Evolutionary conservation across 2,113 vertebrate species (phyloP).

Genomic region (Coptodon rendalli): DNA sequence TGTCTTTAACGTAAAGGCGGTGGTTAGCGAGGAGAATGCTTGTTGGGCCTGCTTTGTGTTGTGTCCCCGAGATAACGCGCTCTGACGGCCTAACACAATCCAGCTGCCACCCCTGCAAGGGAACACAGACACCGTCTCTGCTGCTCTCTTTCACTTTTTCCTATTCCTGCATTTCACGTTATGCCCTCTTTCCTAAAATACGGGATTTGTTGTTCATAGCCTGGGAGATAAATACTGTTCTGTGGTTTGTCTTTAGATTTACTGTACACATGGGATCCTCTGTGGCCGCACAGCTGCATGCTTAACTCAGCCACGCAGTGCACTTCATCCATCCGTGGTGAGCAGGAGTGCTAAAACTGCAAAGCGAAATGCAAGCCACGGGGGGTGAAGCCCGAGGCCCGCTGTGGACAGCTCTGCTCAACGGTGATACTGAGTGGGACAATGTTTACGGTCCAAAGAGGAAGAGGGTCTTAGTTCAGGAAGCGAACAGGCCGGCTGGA

Average conservation of each 20-base stretch:
- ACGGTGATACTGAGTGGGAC: neutral
- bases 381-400: neutral
- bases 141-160: neutral
- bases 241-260: slow-evolving; percentile 4
- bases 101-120: slow-evolving; percentile 41
- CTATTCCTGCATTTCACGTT: neutral
- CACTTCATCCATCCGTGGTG: neutral
- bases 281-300: neutral
- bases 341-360: neutral
- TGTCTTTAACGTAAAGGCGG: slow-evolving; percentile 26
- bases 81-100: slow-evolving; percentile 44
- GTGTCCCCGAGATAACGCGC: slow-evolving; percentile 24
- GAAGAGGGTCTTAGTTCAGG: slow-evolving; percentile 14
- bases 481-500: neutral
- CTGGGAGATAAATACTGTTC: slow-evolving; percentile 5
- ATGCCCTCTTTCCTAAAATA: neutral
- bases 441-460: slow-evolving; percentile 5
- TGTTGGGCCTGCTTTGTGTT: slow-evolving; percentile 45
- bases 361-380: neutral
- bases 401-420: slow-evolving; percentile 24
- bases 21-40: slow-evolving; percentile 4
- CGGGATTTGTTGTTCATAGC: neutral
- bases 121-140: neutral
- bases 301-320: neutral
- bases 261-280: neutral